Evolutionary conservation across 2,797 vertebrate species (phyloP), one percentile per base, ranked within the genome.

Genomic region (Chanos chanos): DNA sequence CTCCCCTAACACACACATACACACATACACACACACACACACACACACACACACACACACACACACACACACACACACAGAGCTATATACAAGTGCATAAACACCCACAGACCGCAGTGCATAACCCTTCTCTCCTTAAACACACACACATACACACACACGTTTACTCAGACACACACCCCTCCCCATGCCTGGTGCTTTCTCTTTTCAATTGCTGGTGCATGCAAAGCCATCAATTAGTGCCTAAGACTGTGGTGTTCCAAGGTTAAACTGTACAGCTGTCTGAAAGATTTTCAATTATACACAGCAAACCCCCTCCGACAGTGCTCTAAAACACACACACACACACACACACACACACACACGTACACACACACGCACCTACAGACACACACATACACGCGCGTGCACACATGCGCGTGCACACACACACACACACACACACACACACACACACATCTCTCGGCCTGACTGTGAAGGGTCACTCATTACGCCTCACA

Each of bases 201-300:
- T 50, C 63, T 64, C 73, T 80, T 80, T 80, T 68, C 76, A 70
- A 70, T 72, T 71, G 69, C 53, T 36, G 37, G 52, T 52, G 36
- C 72, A 79, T 77, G 74, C 78, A 71, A 80, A 81, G 75, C 64
- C 76, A 84, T 85, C 81, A 87, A 83, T 87, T 85, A 84, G 77
- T 77, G 78, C 78, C 78, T 75, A 80, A 79, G 69, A 83, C 76
- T 67, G 52, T 77, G 61, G 78, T 77, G 63, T 78, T 75, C 76
- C 83, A 86, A 87, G 87, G 88, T 87, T 88, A 88, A 89, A 88
- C 83, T 83, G 77, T 86, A 84, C 84, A 86, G 78, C 79, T 84
- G 78, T 86, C 80, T 78, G 73, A 90, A 86, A 84, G 80, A 87
- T 87, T 89, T 88, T 89, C 85, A 87, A 83, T 88, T 85, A 86